Evolutionary conservation across 1,140 invertebrate genomes (phyloP).

Genomic region (Bombus impatiens): DNA sequence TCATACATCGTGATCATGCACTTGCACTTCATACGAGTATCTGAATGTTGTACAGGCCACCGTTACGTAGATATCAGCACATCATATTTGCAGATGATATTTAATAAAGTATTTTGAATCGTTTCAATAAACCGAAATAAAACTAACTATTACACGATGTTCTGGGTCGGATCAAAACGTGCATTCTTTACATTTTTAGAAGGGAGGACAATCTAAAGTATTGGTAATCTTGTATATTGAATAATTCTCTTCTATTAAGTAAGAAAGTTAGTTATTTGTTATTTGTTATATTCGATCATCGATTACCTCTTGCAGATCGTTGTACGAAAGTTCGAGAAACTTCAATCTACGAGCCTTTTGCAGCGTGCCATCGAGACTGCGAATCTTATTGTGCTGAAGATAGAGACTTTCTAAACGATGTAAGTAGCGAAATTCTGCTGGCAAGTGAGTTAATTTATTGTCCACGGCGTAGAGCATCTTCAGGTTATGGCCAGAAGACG

Average conservation of each 20-base stretch:
- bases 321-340: conserved; percentile 87
- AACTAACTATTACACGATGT: background rate
- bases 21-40: conserved; percentile 42
- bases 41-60: background rate
- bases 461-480: conserved; percentile 87
- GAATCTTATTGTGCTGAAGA: conserved; percentile 87
- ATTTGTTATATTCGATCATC: background rate
- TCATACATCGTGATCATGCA: conserved; percentile 49
- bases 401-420: conserved; percentile 87
- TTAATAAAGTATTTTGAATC: conserved; percentile 8
- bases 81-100: background rate
- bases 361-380: conserved; percentile 86
- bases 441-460: conserved; percentile 87
- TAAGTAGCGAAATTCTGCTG: conserved; percentile 86
- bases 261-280: background rate
- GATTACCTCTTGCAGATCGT: conserved; percentile 87
- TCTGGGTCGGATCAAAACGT: background rate
- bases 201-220: background rate
- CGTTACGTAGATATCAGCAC: background rate
- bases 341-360: conserved; percentile 86
- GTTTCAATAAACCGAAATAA: conserved; percentile 12
- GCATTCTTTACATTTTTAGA: background rate
- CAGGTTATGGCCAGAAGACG: conserved; percentile 85
- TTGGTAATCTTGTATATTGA: no score
- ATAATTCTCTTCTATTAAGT: background rate